Base-by-base conservation (phyloP, 2,888 invertebrate genomes). In the Psylliodes chrysocephalus region DNA sequence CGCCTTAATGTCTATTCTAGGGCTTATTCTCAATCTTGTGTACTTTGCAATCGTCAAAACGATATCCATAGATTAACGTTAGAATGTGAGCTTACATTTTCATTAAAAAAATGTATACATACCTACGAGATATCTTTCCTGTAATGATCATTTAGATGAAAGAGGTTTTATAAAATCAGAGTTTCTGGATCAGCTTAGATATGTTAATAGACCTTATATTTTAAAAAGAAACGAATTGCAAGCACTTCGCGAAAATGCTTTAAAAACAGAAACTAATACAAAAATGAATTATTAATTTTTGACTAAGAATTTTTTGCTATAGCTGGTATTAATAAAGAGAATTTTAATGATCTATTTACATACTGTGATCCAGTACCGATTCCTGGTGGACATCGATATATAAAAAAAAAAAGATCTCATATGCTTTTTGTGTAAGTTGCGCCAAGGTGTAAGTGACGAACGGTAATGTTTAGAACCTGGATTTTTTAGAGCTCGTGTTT, bases 271-370 rank as follows among this genome's bases (percentile, higher is more conserved):
- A 2, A 19, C 2, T 49, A n/a, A 25, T 49, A n/a, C 4, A 14
- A 49, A 25, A n/a, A 49, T 25, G 49, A 49, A 19, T 1, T 7
- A 22, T 14, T 49, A 49, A 18, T n/a, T n/a, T 25, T n/a, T 1
- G 49, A 49, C 1, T 18, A 49, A 6, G 49, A 49, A n/a, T 49
- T 49, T 18, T 2, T n/a, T 2, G 7, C 3, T 25, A 2, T 49
- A 3, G 2, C n/a, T n/a, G n/a, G n/a, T n/a, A n/a, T n/a, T n/a
- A n/a, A n/a, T 7, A 54, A 54, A 38, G 38, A 15, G n/a, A 12
- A 35, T 4, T 42, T 55, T 55, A 25, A 18, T 12, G 56, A 55
- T 22, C 30, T 55, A 6, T 19, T 55, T 14, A 55, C 56, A 46
- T 55, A n/a, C n/a, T n/a, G n/a, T 55, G 1, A 51, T 17, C 51